Evolutionary conservation across 2,113 vertebrate genomes (phyloP), one percentile per base, ranked within the genome.

Genomic region (Tricholaema leucomelas): DNA sequence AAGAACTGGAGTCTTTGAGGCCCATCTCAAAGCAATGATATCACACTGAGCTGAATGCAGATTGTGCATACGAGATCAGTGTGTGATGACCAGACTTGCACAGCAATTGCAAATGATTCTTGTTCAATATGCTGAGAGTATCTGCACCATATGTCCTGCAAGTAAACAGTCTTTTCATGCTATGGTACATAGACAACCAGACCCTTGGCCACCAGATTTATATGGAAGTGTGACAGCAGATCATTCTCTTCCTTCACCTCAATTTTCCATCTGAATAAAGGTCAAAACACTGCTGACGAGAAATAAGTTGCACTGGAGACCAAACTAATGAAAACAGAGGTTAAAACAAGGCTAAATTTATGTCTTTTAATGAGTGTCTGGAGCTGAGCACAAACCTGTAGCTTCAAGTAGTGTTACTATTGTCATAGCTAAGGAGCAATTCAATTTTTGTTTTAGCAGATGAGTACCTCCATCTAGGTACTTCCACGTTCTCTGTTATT

Each of bases 331-430:
- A 93, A 91, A 81, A 70, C 2, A 85, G 72, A 88, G 69, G 78
- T 96, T 87, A 93, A 96, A 95, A 90, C 52, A 77, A 86, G 83
- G 46, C 50, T 56, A 89, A 94, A 90, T 70, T n/a, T 77, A 74
- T 56, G 33, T 69, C 31, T 85, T 93, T 88, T 89, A 85, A 91
- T 66, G 81, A 91, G 31, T 8, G 16, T 8, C 28, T 52, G 28
- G 50, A 88, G 65, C 56, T 38, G 33, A 76, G 70, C 38, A 64
- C 50, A 84, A 81, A 63, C 44, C 72, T 46, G 15, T 12, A 73
- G 18, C 46, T 91, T 88, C 30, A 58, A 83, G 75, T 21, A 67
- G 20, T 28, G 33, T 67, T 85, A 70, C 71, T 85, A 60, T 5
- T 58, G 31, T 30, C 59, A 71, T 27, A 81, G 69, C n/a, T 48